Evolutionary conservation across 2,797 vertebrate species (phyloP), one percentile per base, ranked within the genome.

Genomic region (Austrolebias charrua): DNA sequence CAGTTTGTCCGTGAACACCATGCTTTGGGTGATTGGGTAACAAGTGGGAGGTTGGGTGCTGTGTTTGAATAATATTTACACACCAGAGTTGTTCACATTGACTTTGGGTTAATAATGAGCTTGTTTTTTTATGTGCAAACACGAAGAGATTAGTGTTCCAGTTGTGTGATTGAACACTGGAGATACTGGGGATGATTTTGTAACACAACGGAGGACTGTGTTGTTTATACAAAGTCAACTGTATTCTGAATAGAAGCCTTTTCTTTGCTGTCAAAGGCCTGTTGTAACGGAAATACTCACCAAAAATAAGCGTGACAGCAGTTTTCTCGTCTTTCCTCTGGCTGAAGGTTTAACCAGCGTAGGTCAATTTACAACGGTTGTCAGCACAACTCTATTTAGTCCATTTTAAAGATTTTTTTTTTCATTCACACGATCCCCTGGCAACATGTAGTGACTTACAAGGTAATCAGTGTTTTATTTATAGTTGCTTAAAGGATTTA

Each of bases 161-260:
- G 69, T 72, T 69, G 66, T 85, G 87, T 79, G 88, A 89, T 77
- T 3, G 60, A 86, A 90, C 70, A 85, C 74, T 63, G 46, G 42
- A 66, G 57, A 81, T 76, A 83, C 75, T 85, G 75, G 88, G 79
- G 69, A 80, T 66, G 59, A 75, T 87, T 88, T 86, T 65, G n/a
- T 76, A 75, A 80, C 70, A 65, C 85, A 91, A 87, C 68, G 71
- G 75, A 71, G 65, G 69, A 48, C 81, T 87, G 74, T 91, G 75
- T 89, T 53, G 67, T 40, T 53, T 65, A 46, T 51, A 84, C 71
- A 77, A 70, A 79, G 74, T 69, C 56, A 73, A 63, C 78, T 85
- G 80, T 86, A 67, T 74, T 81, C 75, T 85, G 64, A 66, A 72
- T 46, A 44, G 62, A 72, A 67, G 79, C 66, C 19, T 71, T 75